Evolutionary conservation across 2,797 vertebrate species (phyloP), one percentile per base, ranked within the genome.

Genomic region (Tragopan temminckii): DNA sequence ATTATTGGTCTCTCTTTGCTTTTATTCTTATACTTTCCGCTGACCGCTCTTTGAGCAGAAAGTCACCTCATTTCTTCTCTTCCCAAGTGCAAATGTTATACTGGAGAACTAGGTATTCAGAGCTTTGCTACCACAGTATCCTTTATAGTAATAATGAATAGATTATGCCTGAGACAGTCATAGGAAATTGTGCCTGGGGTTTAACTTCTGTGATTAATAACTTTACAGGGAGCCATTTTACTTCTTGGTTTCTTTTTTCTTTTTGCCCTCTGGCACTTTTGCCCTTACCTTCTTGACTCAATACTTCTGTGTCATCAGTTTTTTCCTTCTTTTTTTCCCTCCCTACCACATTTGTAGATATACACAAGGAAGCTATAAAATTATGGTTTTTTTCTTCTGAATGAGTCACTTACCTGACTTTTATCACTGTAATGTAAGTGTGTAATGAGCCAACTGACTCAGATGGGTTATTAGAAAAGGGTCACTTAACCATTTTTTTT

Each of bases 371-470:
- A 82, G 61, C 45, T 81, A 75, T 90, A 61, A 87, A 85, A 58
- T 27, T 55, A n/a, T 68, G 77, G 79, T 85, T 91, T 85, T 85
- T 15, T 66, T 89, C 81, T 94, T 66, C 76, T 3, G 3, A 66
- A 83, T 76, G 64, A 69, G 40, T 88, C 43, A 57, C 66, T 93
- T 43, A 43, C 40, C 36, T 74, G 91, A 64, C 57, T 76, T 91
- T 71, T 85, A 68, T 90, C 68, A 59, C 71, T 83, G 23, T 85
- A 85, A 90, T 92, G 7, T 74, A 48, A 91, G 70, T 75, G 79
- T 85, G 64, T 72, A 94, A 95, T 89, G 88, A 94, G 45, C 86
- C 92, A 83, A 85, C 84, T 88, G 85, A 75, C 80, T 89, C 57
- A 13, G n/a, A 89, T 74, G 25, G 68, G 38, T 53, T 90, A 87